Percentiles rank a stretch among this genome's conserved stretches.
Evolutionary conservation across 2,113 vertebrate genomes (phyloP).

Genomic region (Corythornis cristatus): DNA sequence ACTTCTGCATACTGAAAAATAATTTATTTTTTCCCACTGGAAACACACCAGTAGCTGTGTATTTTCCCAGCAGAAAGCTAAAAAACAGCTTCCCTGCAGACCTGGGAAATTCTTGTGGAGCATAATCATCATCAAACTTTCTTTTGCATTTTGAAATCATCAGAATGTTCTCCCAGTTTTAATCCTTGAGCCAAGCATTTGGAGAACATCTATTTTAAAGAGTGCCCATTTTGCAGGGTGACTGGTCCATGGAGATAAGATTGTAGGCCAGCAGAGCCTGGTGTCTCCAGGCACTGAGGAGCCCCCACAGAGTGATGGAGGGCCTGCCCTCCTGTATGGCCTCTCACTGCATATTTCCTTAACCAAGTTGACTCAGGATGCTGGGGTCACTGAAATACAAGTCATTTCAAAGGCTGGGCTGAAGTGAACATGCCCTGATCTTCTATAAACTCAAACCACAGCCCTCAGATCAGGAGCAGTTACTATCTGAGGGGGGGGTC

Average conservation of each 20-base stretch:
- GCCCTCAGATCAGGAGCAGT: background rate
- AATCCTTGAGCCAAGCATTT: background rate
- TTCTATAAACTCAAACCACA: background rate
- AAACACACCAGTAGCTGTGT: background rate
- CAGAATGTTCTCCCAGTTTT: background rate
- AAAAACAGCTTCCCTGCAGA: background rate
- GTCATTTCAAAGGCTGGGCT: background rate
- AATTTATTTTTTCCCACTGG: background rate
- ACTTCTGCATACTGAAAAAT: background rate
- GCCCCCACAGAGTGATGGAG: background rate
- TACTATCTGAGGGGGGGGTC: background rate
- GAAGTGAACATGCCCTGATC: background rate
- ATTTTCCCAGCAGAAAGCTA: background rate
- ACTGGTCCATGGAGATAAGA: background rate
- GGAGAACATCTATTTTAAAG: background rate
- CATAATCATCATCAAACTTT: background rate
- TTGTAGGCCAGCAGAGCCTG: background rate
- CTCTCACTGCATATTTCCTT: constrained; percentile 30
- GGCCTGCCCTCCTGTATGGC: constrained; percentile 5
- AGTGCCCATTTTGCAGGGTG: background rate
- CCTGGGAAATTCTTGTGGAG: background rate
- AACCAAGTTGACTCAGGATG: constrained; percentile 35
- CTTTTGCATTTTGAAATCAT: background rate
- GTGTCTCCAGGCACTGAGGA: background rate
- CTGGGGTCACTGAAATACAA: background rate